A percentile compares a stretch with the other conserved stretches of the same genome.
These are phyloP conservation scores for Porphyrio hochstetteri DNA, from an alignment of 2,113 vertebrate genomes.

Conservation along the genomic window DNA sequence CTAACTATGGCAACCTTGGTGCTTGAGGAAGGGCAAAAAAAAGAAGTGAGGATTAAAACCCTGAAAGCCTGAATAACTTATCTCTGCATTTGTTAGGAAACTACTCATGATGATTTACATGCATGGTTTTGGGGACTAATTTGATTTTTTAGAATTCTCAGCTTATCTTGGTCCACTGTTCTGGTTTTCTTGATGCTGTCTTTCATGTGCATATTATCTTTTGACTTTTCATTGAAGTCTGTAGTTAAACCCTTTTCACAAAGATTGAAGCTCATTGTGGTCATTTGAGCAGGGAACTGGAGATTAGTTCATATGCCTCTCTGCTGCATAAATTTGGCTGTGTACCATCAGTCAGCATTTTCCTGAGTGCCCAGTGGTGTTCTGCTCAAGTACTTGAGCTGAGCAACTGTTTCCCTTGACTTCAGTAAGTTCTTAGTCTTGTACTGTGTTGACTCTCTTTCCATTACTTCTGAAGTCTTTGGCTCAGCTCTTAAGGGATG, in stretches of 20 bases:
- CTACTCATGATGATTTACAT: neutral
- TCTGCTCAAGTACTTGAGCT: neutral
- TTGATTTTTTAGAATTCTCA: neutral
- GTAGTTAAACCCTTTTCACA: neutral
- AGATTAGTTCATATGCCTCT: neutral
- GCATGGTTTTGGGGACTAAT: neutral
- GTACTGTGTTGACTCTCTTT: neutral
- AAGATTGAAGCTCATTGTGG: neutral
- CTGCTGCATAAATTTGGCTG: neutral
- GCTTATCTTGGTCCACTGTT: neutral
- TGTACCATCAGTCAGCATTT: neutral
- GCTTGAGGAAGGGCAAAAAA: neutral
- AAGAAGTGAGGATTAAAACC: neutral
- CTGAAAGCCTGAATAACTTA: neutral
- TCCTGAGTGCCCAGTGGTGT: neutral
- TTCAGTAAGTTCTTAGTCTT: neutral
- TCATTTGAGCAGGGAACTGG: neutral
- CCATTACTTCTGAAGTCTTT: neutral
- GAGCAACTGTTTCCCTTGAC: neutral
- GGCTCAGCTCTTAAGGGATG: neutral
- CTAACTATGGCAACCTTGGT: neutral
- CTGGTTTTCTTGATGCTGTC: neutral
- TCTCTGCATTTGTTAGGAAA: slow-evolving; percentile 6
- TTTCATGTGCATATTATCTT: neutral
- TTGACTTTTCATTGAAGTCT: neutral